Percentiles rank a stretch among this genome's conserved stretches.
Evolutionary conservation across 2,888 invertebrate species (phyloP).

Genomic region (Acanthacorydalis orientalis): DNA sequence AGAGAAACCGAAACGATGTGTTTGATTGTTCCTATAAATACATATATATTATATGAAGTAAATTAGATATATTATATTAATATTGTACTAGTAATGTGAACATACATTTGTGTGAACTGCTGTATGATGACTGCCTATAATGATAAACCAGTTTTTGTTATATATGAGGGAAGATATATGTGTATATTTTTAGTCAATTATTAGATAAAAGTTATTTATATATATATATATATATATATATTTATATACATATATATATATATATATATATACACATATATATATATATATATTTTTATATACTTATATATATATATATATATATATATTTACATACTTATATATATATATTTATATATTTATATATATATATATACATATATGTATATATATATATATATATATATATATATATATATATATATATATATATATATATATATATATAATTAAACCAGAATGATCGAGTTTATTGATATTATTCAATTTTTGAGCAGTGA

Average conservation of each 20-base stretch:
- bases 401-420: no score
- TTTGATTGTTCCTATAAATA: slow-evolving; percentile 8
- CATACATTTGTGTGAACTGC: not conserved
- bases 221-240: slow-evolving; percentile 5
- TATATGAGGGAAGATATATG: not conserved
- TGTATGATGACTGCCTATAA: not conserved
- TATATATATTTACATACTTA: slow-evolving; percentile 4
- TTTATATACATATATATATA: no score
- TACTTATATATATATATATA: not conserved
- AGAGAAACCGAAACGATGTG: slow-evolving; percentile 22
- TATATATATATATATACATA: not conserved
- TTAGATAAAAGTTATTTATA: slow-evolving; percentile 3
- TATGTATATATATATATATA: slow-evolving; percentile 4
- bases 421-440: no score
- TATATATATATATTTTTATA: no score
- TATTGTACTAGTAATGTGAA: slow-evolving; percentile 6
- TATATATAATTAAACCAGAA: no score
- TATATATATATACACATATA: no score
- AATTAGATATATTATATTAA: slow-evolving; percentile 9
- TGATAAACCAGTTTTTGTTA: slow-evolving; percentile 1
- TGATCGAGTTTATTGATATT: no score
- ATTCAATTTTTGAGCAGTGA: no score
- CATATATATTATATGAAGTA: slow-evolving; percentile 1
- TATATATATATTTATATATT: no score
- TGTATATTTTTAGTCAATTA: slow-evolving; percentile 7